Percentiles rank a stretch among this genome's conserved stretches.
These are phyloP conservation scores for Pterocles gutturalis DNA, from an alignment of 2,113 vertebrate genomes.

Conservation along the genomic window DNA sequence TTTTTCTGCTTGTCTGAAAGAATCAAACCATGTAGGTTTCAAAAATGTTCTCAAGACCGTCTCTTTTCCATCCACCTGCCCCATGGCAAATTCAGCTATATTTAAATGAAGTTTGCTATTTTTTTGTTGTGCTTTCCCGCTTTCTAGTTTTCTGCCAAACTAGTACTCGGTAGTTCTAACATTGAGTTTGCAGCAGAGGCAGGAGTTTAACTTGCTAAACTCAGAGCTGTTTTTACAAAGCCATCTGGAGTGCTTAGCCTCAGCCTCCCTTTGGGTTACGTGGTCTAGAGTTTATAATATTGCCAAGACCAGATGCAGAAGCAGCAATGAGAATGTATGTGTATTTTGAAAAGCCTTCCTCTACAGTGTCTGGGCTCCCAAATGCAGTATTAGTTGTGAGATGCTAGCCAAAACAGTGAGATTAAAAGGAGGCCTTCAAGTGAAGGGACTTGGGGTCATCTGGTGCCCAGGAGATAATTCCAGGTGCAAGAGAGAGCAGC, in stretches of 20 bases:
- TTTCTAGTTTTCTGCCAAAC: constrained; percentile 32
- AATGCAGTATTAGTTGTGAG: neutral
- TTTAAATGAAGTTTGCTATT: constrained; percentile 3
- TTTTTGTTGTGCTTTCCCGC: neutral
- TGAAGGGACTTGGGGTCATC: neutral
- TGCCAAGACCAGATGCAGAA: constrained; percentile 37
- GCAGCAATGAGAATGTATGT: neutral
- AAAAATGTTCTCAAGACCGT: neutral
- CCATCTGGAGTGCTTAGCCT: constrained; percentile 39
- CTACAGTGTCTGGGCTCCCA: neutral
- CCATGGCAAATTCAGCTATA: neutral
- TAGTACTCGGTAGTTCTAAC: neutral
- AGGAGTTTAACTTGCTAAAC: constrained; percentile 11
- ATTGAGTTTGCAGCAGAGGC: constrained; percentile 6
- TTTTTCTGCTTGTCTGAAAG: constrained; percentile 51
- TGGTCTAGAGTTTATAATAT: neutral
- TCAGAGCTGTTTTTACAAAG: constrained; percentile 46
- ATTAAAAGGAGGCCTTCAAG: neutral
- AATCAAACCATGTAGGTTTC: constrained; percentile 39
- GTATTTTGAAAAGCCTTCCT: neutral
- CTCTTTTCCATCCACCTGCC: constrained; percentile 42
- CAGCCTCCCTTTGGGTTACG: neutral
- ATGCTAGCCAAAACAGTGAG: neutral
- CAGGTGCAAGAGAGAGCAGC: neutral
- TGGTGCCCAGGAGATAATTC: neutral